Conservation (phyloP, 1,140 invertebrate species). For the Danaus melanippus region DNA sequence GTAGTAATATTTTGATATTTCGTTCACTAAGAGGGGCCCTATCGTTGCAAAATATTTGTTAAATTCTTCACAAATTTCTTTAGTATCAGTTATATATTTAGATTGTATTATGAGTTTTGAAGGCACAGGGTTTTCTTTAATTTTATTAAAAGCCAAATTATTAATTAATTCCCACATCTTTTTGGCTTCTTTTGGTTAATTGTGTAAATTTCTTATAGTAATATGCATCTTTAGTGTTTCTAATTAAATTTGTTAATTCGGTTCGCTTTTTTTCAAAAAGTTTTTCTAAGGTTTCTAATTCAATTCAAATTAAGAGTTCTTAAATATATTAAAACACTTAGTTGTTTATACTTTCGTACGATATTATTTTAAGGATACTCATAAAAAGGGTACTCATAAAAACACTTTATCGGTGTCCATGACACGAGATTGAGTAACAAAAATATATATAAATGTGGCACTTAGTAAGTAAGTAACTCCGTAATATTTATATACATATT, state of each 20-base stretch:
- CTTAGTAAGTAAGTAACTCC: too few species aligned
- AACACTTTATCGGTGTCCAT: too few species aligned
- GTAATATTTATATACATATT: too few species aligned
- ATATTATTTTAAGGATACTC: too few species aligned
- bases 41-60: slow-evolving; percentile 10
- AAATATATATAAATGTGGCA: too few species aligned
- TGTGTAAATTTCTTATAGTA: slow-evolving; percentile 11
- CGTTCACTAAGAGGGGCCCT: slow-evolving; percentile 9
- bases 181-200: slow-evolving; percentile 7
- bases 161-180: slow-evolving; percentile 15
- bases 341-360: too few species aligned
- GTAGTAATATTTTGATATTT: slow-evolving; percentile 5
- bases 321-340: too few species aligned
- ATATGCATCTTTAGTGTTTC: slow-evolving; percentile 8
- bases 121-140: slow-evolving; percentile 8
- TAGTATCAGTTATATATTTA: slow-evolving; percentile 4
- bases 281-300: slow-evolving; percentile 1
- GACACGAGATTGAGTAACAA: too few species aligned
- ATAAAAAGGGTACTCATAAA: too few species aligned
- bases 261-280: slow-evolving; percentile 3
- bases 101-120: slow-evolving; percentile 11
- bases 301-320: too few species aligned
- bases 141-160: too few species aligned
- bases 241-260: slow-evolving; percentile 14
- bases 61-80: slow-evolving; percentile 9